Conservation (phyloP, 2,797 vertebrate genomes). For the Glossophaga mutica region DNA sequence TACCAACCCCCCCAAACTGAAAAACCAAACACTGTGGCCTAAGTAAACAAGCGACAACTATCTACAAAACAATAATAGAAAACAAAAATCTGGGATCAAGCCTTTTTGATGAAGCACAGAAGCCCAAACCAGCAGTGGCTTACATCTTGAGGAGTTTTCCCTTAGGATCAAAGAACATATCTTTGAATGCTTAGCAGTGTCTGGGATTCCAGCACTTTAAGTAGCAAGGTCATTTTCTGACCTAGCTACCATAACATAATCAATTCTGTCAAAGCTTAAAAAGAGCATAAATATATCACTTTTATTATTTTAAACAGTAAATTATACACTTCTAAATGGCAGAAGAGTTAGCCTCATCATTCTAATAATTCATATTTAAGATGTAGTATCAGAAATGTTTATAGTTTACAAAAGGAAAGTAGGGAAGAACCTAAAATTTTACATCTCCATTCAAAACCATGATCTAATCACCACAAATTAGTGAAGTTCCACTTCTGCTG, state of each 20-base stretch:
- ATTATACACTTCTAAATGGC: conserved; percentile 3
- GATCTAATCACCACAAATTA: background rate
- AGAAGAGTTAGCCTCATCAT: background rate
- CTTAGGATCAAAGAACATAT: conserved; percentile 33
- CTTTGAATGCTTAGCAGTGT: conserved; percentile 14
- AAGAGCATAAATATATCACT: background rate
- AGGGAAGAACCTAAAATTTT: background rate
- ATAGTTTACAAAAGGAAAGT: conserved; percentile 43
- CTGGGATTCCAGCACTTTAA: conserved; percentile 40
- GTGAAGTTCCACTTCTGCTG: background rate
- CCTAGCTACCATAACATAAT: conserved; percentile 1
- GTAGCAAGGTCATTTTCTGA: conserved; percentile 55
- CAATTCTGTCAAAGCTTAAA: conserved; percentile 27
- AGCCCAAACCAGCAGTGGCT: background rate
- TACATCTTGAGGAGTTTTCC: background rate
- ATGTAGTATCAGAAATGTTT: background rate
- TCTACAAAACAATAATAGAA: conserved; percentile 38
- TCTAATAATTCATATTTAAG: conserved; percentile 45
- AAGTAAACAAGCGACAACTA: conserved; percentile 47
- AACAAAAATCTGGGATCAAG: background rate
- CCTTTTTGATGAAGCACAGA: conserved; percentile 24
- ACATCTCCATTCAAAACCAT: background rate
- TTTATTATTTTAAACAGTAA: conserved; percentile 23
- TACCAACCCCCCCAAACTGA: background rate
- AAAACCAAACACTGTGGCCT: background rate